phyloP scores from a whole-genome alignment of 2,797 vertebrate genomes.

The Bucorvus abyssinicus region DNA sequence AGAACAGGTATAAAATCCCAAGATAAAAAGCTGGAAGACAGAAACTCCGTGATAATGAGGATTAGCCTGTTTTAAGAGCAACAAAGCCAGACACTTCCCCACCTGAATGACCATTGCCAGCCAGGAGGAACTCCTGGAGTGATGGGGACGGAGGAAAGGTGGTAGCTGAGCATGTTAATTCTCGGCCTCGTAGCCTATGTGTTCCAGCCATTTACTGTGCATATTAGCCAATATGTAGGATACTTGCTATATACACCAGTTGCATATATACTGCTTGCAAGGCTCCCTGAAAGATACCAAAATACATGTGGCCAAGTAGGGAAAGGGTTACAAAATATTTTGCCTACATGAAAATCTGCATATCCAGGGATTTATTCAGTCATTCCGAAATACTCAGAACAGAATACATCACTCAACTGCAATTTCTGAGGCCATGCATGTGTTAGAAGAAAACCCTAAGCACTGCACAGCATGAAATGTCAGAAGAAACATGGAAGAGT shows the following conservation, averaged over 20 bases:
- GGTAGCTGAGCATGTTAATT: neutral
- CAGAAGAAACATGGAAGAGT: neutral
- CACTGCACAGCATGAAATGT: neutral
- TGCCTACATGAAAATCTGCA: neutral
- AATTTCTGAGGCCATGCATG: fast-evolving
- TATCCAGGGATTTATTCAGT: neutral
- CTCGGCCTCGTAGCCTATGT: neutral
- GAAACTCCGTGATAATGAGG: neutral
- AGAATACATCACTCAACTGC: neutral
- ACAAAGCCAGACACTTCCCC: neutral
- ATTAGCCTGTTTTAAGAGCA: neutral
- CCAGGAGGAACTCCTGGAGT: neutral
- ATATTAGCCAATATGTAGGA: neutral
- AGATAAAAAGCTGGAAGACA: neutral
- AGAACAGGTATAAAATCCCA: neutral
- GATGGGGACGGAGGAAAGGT: neutral
- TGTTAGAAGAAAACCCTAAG: neutral
- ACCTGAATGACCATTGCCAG: neutral
- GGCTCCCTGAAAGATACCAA: neutral
- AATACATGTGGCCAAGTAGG: neutral
- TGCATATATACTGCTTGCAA: neutral
- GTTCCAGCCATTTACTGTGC: neutral
- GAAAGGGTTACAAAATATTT: neutral
- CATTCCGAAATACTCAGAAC: neutral
- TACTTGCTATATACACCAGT: neutral